Percentiles rank a stretch among this genome's conserved stretches.
Evolutionary conservation across 2,113 vertebrate genomes (phyloP).

Genomic region (Mixornis gularis): DNA sequence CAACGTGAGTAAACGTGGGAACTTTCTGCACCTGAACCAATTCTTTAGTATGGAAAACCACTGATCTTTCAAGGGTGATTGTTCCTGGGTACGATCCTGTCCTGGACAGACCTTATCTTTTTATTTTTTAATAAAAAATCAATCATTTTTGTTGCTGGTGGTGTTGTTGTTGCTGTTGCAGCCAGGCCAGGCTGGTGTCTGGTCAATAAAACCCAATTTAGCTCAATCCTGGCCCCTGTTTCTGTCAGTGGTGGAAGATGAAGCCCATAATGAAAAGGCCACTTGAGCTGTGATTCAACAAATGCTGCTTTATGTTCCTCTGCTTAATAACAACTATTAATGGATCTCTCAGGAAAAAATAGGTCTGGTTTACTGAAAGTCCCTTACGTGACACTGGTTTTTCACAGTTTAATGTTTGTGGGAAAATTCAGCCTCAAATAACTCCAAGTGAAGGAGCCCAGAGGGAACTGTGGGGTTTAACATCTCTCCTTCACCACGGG

Average conservation of each 20-base stretch:
- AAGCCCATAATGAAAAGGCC: neutral
- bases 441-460: neutral
- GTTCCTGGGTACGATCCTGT: neutral
- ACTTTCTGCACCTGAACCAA: neutral
- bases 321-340: neutral
- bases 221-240: neutral
- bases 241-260: neutral
- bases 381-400: neutral
- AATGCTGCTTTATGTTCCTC: neutral
- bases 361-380: neutral
- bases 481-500: neutral
- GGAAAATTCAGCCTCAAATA: neutral
- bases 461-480: neutral
- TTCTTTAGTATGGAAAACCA: neutral
- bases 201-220: neutral
- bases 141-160: no score
- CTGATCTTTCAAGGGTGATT: neutral
- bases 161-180: no score
- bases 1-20: fast-evolving
- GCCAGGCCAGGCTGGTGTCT: neutral
- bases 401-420: neutral
- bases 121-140: neutral
- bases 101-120: neutral
- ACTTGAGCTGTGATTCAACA: neutral
- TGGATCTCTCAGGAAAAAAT: neutral